phyloP scores from a whole-genome alignment of 2,888 invertebrate species.

The Cephus nigrinus region DNA sequence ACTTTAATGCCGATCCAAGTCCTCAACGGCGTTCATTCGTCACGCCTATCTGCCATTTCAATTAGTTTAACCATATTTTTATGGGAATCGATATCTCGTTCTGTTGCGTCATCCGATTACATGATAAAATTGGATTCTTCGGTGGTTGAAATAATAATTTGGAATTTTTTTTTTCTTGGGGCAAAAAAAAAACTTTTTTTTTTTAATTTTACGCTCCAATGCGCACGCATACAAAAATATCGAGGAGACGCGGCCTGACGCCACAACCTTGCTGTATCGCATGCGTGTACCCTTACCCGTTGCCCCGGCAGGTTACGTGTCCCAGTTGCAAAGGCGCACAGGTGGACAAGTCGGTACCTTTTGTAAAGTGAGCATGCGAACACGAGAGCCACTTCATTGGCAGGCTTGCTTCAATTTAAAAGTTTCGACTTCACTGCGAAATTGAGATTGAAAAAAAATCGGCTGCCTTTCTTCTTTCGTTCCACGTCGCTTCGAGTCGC shows the following conservation, averaged over 20 bases:
- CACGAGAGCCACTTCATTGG: conserved; percentile 27
- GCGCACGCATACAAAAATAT: neutral
- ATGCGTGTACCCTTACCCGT: neutral
- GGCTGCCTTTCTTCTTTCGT: conserved; percentile 30
- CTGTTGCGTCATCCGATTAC: neutral
- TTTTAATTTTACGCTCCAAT: too few relatives aligned
- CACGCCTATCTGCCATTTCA: neutral
- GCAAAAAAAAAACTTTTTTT: neutral
- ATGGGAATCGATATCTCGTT: neutral
- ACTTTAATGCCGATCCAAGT: neutral
- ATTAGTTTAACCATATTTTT: neutral
- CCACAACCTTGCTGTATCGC: neutral
- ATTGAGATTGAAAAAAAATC: conserved; percentile 48
- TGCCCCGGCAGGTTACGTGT: neutral
- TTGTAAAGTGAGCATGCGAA: conserved; percentile 57
- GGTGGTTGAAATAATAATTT: neutral
- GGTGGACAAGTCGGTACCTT: conserved; percentile 58
- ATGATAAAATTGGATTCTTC: neutral
- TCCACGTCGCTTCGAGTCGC: conserved; percentile 19
- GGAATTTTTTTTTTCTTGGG: too few relatives aligned
- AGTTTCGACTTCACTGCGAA: conserved; percentile 32
- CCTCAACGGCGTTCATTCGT: neutral
- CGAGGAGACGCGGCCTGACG: neutral
- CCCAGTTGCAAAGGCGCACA: conserved; percentile 40
- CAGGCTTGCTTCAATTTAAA: conserved; percentile 37